Evolutionary conservation across 2,113 vertebrate genomes (phyloP).

Genomic region (Menidia beryllina): DNA sequence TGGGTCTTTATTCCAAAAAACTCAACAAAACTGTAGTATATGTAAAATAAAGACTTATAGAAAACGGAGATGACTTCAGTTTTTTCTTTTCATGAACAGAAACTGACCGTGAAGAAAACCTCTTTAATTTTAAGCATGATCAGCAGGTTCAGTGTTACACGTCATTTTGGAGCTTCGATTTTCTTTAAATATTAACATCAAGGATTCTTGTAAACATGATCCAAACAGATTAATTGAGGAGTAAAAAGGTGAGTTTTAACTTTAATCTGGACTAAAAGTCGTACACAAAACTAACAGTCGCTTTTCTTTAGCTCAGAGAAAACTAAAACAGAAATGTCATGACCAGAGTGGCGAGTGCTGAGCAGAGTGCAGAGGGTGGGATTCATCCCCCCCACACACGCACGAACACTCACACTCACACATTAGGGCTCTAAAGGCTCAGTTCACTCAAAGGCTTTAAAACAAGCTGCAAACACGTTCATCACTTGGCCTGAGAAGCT

Average conservation of each 20-base stretch:
- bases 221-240: neutral
- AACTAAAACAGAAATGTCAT: slow-evolving; percentile 26
- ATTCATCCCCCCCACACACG: too few species aligned
- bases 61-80: slow-evolving; percentile 49
- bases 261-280: neutral
- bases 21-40: slow-evolving; percentile 69
- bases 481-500: too few species aligned
- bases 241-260: neutral
- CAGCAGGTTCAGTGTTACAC: slow-evolving; percentile 14
- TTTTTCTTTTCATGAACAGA: too few species aligned
- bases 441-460: slow-evolving; percentile 31
- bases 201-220: slow-evolving; percentile 44
- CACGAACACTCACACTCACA: too few species aligned
- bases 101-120: too few species aligned
- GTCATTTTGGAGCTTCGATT: slow-evolving; percentile 11
- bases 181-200: too few species aligned
- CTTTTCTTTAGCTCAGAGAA: neutral
- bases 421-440: slow-evolving; percentile 10
- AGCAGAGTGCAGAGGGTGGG: slow-evolving; percentile 33
- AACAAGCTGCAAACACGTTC: too few species aligned
- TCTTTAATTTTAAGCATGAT: slow-evolving; percentile 31
- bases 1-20: slow-evolving; percentile 66
- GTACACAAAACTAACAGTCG: neutral
- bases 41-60: slow-evolving; percentile 82
- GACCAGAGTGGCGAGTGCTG: slow-evolving; percentile 23